Base-by-base conservation (phyloP, 2,888 invertebrate genomes). In the Xanthia icteritia region DNA sequence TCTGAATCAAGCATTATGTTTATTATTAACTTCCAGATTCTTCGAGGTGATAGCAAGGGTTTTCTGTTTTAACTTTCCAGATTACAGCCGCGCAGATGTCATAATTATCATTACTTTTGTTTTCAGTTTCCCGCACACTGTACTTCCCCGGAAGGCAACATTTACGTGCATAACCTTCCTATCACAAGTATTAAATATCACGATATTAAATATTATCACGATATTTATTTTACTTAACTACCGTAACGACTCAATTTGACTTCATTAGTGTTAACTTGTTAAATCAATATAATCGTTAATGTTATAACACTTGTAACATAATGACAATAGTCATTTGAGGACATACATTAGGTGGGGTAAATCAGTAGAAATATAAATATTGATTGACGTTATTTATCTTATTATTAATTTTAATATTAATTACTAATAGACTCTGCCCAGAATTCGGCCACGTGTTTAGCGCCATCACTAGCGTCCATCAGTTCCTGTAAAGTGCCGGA, bases 191-290 rank as follows among this genome's bases (percentile, higher is more conserved):
- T 42, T 31, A 13, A 76, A 31, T 20, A 58, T 39, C 45, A 17
- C 2, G 9, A 31, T 31, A 31, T 39, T 31, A 17, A 76, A 31
- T 80, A n/a, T n/a, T 17, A 58, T 39, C 45, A 17, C 2, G 9
- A n/a, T 80, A 60, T 79, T 79, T 51, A 70, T 60, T 51, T 42
- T 42, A 60, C 3, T 42, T 71, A 77, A 79, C 79, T 51, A 79
- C 42, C 73, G 31, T 61, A 54, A 54, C 36, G 9, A 54, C 17
- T 61, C 45, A 42, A 60, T 39, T 51, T 51, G 9, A 42, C 13
- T 58, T 69, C 3, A 36, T 58, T 58, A 31, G 31, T 60, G 48
- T 70, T n/a, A n/a, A n/a, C n/a, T n/a, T 60, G 48, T 70, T 42
- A 13, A 71, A 8, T 71, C 42, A 4, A 27, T 36, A 2, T 20